A percentile compares a stretch with the other conserved stretches of the same genome.
phyloP scores from a whole-genome alignment of 2,113 vertebrate species.

The Platanista minor region DNA sequence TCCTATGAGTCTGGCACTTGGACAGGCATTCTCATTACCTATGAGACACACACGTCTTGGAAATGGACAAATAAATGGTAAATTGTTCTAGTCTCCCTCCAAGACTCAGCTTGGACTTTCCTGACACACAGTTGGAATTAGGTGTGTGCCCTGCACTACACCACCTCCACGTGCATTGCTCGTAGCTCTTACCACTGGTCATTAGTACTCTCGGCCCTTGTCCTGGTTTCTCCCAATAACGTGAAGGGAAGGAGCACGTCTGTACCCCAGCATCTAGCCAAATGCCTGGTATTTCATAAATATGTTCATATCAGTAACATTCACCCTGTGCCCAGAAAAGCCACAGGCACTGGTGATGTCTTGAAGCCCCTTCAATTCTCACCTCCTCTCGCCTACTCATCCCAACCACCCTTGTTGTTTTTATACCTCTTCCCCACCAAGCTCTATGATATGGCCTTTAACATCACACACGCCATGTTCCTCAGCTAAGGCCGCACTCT shows the following conservation, averaged over 20 bases:
- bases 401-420: neutral
- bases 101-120: neutral
- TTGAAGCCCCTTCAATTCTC: neutral
- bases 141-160: rapidly evolving
- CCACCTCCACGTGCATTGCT: rapidly evolving
- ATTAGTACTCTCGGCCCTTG: rapidly evolving
- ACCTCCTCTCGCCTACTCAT: neutral
- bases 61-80: neutral
- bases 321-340: neutral
- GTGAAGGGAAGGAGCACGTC: neutral
- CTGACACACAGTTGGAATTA: neutral
- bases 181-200: no score
- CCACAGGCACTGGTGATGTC: neutral
- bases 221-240: no score
- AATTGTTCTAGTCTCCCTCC: neutral
- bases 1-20: neutral
- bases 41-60: neutral
- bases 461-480: neutral
- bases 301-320: neutral
- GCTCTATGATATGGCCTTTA: neutral
- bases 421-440: neutral
- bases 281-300: neutral
- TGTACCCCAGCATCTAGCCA: neutral
- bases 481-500: neutral
- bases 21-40: neutral